These are phyloP conservation scores for Rhizomys pruinosus DNA, from an alignment of 2,113 vertebrate species.

Conservation along the genomic window DNA sequence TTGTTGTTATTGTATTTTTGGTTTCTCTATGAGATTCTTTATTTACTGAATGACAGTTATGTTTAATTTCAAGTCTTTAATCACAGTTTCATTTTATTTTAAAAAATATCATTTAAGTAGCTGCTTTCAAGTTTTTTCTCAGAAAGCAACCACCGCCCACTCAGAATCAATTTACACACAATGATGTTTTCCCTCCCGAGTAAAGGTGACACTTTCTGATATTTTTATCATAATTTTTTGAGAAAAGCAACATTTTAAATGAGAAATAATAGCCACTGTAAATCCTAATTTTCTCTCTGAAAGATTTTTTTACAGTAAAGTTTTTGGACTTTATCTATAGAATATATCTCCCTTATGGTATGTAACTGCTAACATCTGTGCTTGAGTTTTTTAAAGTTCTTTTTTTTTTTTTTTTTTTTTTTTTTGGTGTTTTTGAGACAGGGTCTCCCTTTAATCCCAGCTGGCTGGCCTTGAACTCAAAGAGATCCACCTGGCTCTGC, in stretches of 20 bases:
- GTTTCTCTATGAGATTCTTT: slow-evolving; percentile 13
- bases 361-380: neutral
- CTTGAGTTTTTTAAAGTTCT: neutral
- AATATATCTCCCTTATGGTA: neutral
- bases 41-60: neutral
- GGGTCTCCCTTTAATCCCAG: too few species aligned
- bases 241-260: slow-evolving; percentile 48
- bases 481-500: too few species aligned
- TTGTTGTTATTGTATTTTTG: neutral
- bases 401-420: too few species aligned
- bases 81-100: neutral
- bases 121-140: slow-evolving; percentile 3
- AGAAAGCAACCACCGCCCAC: neutral
- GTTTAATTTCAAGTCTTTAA: slow-evolving; percentile 27
- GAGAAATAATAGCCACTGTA: neutral
- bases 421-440: too few species aligned
- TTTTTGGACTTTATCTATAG: neutral
- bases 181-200: neutral
- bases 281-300: neutral
- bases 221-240: neutral
- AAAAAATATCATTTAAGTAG: neutral
- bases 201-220: neutral
- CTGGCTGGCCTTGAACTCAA: too few species aligned
- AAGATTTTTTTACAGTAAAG: neutral
- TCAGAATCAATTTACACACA: slow-evolving; percentile 32